Evolutionary conservation across 2,113 vertebrate genomes (phyloP).

Genomic region (Pachyramphus minor): DNA sequence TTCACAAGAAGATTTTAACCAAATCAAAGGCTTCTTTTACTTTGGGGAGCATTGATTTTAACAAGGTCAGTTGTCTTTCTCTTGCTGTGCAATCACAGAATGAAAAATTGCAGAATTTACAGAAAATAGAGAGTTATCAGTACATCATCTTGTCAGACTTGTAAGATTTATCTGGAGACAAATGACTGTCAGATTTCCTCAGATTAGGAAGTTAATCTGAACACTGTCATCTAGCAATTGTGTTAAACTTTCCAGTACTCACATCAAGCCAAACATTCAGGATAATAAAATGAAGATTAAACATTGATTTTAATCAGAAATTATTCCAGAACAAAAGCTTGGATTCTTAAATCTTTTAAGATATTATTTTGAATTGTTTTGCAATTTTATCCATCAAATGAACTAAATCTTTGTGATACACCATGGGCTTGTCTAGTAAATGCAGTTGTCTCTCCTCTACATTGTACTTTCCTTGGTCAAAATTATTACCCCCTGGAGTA

Average conservation of each 20-base stretch:
- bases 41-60: conserved; percentile 9
- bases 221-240: neutral
- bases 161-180: neutral
- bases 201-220: neutral
- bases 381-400: neutral
- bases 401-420: neutral
- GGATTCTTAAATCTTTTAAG: neutral
- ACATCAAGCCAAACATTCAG: neutral
- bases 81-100: conserved; percentile 5
- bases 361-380: neutral
- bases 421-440: neutral
- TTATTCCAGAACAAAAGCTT: neutral
- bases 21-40: neutral
- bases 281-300: neutral
- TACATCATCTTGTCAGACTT: conserved; percentile 4
- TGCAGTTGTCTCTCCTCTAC: neutral
- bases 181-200: neutral
- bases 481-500: neutral
- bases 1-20: neutral
- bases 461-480: neutral
- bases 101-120: conserved; percentile 29
- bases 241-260: neutral
- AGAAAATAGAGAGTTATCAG: neutral
- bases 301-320: neutral
- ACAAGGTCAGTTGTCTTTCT: neutral